Base-by-base conservation (phyloP, 2,888 invertebrate species). In the Latheticus oryzae region DNA sequence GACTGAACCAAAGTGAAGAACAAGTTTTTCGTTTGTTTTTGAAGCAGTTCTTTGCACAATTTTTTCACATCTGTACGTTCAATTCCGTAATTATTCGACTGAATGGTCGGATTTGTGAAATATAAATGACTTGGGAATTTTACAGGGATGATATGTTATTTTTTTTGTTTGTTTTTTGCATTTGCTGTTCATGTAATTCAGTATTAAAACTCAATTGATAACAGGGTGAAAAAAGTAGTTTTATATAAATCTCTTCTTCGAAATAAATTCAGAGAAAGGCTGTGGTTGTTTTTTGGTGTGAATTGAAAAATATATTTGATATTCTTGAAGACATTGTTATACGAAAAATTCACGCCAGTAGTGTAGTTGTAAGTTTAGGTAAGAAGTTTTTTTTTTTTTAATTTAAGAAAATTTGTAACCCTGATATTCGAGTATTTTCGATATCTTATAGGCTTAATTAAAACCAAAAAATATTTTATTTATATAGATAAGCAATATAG, bases 281-380 rank as follows among this genome's bases (percentile, higher is more conserved):
- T 56, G 56, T 56, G 56, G 56, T 50, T 40, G 56, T 50, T 56
- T n/a, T n/a, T 50, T 42, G 56, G 50, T 48, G 56, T 56, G 56
- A 30, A 47, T 35, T 51, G 35, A 42, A 52, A 52, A 40, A 42
- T 42, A 54, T 54, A 54, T 45, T 43, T 45, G 54, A 54, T 45
- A 54, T 54, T 37, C 21, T 12, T 19, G 12, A 42, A 50, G 13
- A 40, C 32, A 33, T 33, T 33, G 24, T 26, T 32, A 38, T 15
- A 21, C 8, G 23, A 32, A 16, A 28, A 26, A 52, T 52, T 52
- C 52, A 52, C 52, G 42, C 52, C 52, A 42, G 23, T 37, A 33
- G 32, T 52, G 9, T 52, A 52, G 42, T 32, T 52, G 32, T 2
- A 33, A 42, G 30, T 8, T 32, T 40, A 52, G 40, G 2, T 52